Percentiles rank a stretch among this genome's conserved stretches.
Conservation (phyloP, 2,888 invertebrate genomes). For the Perizoma affinitatum region DNA sequence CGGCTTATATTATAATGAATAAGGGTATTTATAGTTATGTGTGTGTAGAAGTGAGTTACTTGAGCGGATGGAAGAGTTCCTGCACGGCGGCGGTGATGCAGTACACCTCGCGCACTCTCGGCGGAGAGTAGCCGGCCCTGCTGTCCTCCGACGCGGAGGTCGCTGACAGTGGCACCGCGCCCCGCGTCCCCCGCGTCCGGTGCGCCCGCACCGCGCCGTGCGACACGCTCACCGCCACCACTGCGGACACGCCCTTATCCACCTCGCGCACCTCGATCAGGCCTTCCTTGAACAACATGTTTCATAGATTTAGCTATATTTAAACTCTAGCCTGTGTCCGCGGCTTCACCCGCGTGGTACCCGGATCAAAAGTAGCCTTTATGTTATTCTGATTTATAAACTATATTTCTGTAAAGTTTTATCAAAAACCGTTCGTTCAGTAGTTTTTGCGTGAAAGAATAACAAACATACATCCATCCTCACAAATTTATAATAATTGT, state of each 20-base stretch:
- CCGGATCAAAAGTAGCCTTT: too few relatives aligned
- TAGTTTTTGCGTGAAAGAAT: too few relatives aligned
- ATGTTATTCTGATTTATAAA: too few relatives aligned
- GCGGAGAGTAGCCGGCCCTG: slow-evolving; percentile 65
- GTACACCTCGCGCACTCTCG: slow-evolving; percentile 87
- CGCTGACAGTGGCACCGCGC: slow-evolving; percentile 31
- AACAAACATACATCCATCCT: too few relatives aligned
- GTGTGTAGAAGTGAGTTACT: slow-evolving; percentile 53
- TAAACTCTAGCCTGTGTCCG: not conserved
- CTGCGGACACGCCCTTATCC: slow-evolving; percentile 92
- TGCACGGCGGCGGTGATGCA: slow-evolving; percentile 87
- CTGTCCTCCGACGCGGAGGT: slow-evolving; percentile 11
- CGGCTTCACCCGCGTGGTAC: too few relatives aligned
- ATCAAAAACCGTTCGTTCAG: too few relatives aligned
- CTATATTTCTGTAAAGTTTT: too few relatives aligned
- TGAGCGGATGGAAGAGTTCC: slow-evolving; percentile 85
- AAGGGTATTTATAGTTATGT: too few relatives aligned
- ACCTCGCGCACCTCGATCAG: slow-evolving; percentile 86
- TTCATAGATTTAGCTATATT: slow-evolving; percentile 3
- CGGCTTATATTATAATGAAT: too few relatives aligned
- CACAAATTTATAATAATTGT: too few relatives aligned
- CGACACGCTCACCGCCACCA: slow-evolving; percentile 85
- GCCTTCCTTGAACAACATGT: slow-evolving; percentile 73
- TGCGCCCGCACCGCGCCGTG: slow-evolving; percentile 82
- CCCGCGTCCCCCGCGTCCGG: slow-evolving; percentile 38